A percentile compares a stretch with the other conserved stretches of the same genome.
Conservation (phyloP, 2,113 vertebrate species). For the Cebidichthys violaceus region DNA sequence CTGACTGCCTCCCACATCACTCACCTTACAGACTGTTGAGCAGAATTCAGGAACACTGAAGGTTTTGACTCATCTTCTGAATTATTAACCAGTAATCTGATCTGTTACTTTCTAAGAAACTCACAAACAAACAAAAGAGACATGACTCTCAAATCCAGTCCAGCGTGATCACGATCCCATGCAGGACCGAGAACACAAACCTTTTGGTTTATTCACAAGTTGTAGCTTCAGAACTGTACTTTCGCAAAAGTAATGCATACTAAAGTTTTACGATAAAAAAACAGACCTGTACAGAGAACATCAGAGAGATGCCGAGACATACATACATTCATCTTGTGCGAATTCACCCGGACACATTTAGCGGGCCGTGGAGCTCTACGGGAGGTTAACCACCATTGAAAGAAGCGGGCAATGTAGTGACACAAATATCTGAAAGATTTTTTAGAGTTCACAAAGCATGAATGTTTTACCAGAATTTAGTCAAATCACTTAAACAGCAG, state of each 20-base stretch:
- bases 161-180: background rate
- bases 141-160: conserved; percentile 18
- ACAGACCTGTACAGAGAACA: conserved; percentile 54
- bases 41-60: background rate
- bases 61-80: conserved; percentile 1
- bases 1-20: background rate
- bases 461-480: background rate
- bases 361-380: conserved; percentile 51
- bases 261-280: conserved; percentile 56
- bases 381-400: conserved; percentile 17
- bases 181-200: conserved; percentile 25
- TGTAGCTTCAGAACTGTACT: conserved; percentile 42
- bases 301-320: conserved; percentile 52
- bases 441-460: conserved; percentile 2
- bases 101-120: conserved; percentile 21
- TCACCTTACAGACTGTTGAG: background rate
- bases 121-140: conserved; percentile 31
- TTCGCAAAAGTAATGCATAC: conserved; percentile 40
- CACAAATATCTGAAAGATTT: conserved; percentile 12
- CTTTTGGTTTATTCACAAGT: conserved; percentile 65
- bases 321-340: conserved; percentile 73
- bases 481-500: background rate
- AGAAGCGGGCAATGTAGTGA: background rate
- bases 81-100: conserved; percentile 50
- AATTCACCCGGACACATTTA: conserved; percentile 52